Base-by-base conservation (phyloP, 2,888 invertebrate species). In the Orthosia incerta region DNA sequence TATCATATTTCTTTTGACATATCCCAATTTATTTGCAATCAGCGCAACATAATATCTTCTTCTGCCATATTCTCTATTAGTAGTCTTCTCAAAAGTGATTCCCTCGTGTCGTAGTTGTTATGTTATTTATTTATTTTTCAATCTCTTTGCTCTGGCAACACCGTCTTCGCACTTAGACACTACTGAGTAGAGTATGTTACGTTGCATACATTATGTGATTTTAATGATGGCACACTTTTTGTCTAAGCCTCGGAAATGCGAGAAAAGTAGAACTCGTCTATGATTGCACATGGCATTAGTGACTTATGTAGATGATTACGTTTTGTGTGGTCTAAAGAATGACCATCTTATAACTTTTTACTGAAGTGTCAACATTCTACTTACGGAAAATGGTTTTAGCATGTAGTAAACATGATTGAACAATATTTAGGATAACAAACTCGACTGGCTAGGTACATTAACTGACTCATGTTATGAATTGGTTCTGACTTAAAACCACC, bases 221-320 rank as follows among this genome's bases (percentile, higher is more conserved):
- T 59, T 70, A 83, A 83, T 81, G 80, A 79, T 56, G 71, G 57
- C 69, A 69, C 66, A 69, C n/a, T 80, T 83, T 83, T 83, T 75
- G 74, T 75, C 31, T 59, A 45, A 23, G 39, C 13, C 15, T 75
- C 62, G 60, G 59, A 61, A 50, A 79, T 75, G 75, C 75, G 71
- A 66, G 68, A 71, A 83, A 80, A 74, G 23, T 69, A 59, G 68
- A 69, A 68, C 67, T 82, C 0, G 53, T 71, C 46, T 64, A 55
- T 46, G 53, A 77, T 77, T 50, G 53, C 60, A 45, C n/a, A 66
- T 71, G 48, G 7, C 61, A 70, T 68, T 66, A 62, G 61, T 51
- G 48, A 39, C 9, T 51, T n/a, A 45, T 50, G 4, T 16, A 9
- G 23, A 69, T 60, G 45, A 39, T 67, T 39, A 53, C 39, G 53